Evolutionary conservation across 2,888 invertebrate genomes (phyloP), one percentile per base, ranked within the genome.

Genomic region (Agonopterix alstromeriana): DNA sequence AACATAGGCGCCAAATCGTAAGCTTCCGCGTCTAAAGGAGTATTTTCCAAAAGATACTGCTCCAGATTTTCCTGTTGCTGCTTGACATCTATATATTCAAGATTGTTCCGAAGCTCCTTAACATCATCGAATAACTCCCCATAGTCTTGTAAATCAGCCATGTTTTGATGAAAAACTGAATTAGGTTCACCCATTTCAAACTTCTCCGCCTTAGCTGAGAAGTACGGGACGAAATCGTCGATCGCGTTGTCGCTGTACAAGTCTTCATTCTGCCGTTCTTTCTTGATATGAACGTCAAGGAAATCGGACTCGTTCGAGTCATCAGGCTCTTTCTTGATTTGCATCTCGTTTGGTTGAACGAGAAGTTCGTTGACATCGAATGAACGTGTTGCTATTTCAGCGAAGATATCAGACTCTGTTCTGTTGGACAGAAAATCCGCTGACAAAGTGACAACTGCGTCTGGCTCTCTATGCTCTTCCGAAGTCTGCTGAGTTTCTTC

Each of bases 141-240:
- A 54, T 90, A 92, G 54, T 91, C 91, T 52, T 83, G 81, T 9
- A 92, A 65, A 68, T 92, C 92, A 0, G 91, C 90, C 53, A 91
- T 61, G 57, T 91, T 92, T 56, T 91, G 91, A 44, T 90, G 88
- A 60, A 85, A 83, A 0, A 92, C 89, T 0, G 91, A 90, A 49
- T 80, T 70, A 0, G 75, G 60, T 58, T 73, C 89, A 36, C 65
- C 89, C 58, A 60, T 70, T 53, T 77, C 79, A 55, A 76, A 63
- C 48, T 75, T 79, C 52, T 82, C 85, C 0, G 75, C 54, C 57
- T 82, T 84, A 7, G 70, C 67, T 5, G 70, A 62, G 61, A 87
- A 89, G 47, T 82, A 88, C 1, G 87, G 82, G 14, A 85, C 82
- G 53, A 76, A 88, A 17, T 89, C 75, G 47, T 78, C 88, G 36